Percentiles rank a stretch among this genome's conserved stretches.
These are phyloP conservation scores for Homarus americanus DNA, from an alignment of 1,140 invertebrate genomes.

Conservation along the genomic window DNA sequence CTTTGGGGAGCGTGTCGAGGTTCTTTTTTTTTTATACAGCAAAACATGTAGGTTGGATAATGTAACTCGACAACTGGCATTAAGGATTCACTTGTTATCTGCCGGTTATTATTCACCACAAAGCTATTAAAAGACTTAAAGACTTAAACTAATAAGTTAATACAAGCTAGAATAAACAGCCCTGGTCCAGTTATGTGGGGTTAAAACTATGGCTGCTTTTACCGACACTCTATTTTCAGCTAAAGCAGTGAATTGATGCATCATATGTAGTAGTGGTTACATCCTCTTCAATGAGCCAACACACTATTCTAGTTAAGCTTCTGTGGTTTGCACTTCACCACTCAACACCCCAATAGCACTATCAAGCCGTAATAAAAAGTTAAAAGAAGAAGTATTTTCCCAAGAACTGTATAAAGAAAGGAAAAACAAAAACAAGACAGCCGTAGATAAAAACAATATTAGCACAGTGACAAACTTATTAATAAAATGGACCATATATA, in stretches of 20 bases:
- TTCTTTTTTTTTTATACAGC: slow-evolving; percentile 12
- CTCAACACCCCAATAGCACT: neutral
- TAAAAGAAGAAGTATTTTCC: neutral
- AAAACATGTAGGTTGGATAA: neutral
- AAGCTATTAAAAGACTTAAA: neutral
- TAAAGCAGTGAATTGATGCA: neutral
- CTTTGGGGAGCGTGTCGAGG: neutral
- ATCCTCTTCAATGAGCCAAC: neutral
- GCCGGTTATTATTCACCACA: neutral
- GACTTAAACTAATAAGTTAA: neutral
- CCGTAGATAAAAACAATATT: neutral
- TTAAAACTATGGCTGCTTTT: neutral
- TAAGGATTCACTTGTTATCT: slow-evolving; percentile 15
- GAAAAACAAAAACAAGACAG: neutral
- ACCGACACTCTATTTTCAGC: neutral
- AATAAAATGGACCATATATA: neutral
- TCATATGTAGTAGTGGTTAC: neutral
- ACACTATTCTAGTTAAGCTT: neutral
- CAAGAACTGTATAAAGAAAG: neutral
- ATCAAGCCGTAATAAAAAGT: neutral
- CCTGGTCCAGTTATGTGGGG: neutral
- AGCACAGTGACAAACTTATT: neutral
- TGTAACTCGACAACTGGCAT: neutral
- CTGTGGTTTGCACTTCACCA: neutral
- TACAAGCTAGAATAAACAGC: neutral